phyloP scores from a whole-genome alignment of 92 coral and sea anemone genomes.

The Parazoanthus darwini region DNA sequence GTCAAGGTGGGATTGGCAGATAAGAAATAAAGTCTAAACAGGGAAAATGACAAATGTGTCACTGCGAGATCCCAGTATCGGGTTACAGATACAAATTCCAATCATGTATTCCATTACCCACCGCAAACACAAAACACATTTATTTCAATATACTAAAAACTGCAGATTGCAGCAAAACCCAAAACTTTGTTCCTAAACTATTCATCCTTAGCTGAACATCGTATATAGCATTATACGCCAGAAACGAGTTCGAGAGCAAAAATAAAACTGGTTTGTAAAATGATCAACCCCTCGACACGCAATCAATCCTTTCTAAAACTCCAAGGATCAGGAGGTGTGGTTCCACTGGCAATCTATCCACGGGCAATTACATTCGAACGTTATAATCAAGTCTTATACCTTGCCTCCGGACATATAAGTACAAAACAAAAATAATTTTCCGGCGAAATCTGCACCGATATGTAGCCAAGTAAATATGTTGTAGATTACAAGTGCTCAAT shows the following conservation, averaged over 20 bases:
- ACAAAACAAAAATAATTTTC: not conserved
- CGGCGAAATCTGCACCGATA: not conserved
- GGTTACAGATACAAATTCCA: conserved; percentile 27
- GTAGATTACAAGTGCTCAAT: not conserved
- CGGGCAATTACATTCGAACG: not conserved
- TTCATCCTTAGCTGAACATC: too few relatives aligned
- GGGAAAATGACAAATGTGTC: not conserved
- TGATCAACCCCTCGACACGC: not conserved
- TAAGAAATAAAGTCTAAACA: not conserved
- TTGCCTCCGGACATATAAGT: not conserved
- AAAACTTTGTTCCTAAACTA: too few relatives aligned
- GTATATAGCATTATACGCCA: not conserved
- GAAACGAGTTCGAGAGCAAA: not conserved
- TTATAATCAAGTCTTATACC: not conserved
- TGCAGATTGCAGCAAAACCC: not conserved
- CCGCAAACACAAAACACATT: not conserved
- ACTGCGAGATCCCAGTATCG: not conserved
- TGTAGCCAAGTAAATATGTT: not conserved
- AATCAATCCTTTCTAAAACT: not conserved
- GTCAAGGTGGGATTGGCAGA: conserved; percentile 41
- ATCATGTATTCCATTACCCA: not conserved
- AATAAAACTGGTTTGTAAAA: not conserved
- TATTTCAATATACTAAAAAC: not conserved
- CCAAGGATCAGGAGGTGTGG: conserved; percentile 4
- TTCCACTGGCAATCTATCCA: not conserved